Evolutionary conservation across 2,113 vertebrate genomes (phyloP).

Genomic region (Lagopus muta): DNA sequence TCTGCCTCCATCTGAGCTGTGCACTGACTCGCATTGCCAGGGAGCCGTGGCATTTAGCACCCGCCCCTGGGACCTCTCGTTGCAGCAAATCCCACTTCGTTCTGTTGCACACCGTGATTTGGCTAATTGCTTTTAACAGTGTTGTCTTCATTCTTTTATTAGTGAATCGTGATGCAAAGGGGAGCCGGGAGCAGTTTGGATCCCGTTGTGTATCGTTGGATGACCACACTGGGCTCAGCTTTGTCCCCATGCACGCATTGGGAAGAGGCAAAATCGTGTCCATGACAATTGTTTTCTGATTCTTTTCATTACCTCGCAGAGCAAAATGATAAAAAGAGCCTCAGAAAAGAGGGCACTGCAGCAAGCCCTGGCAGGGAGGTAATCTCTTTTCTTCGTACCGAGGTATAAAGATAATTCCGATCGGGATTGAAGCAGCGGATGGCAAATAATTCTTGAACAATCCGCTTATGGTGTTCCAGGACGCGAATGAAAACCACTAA

Average conservation of each 20-base stretch:
- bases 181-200: not conserved
- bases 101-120: not conserved
- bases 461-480: constrained; percentile 76
- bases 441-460: constrained; percentile 77
- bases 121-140: constrained; percentile 44
- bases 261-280: not conserved
- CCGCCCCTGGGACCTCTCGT: not conserved
- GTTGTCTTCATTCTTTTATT: constrained; percentile 6
- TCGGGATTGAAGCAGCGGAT: constrained; percentile 70
- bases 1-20: not conserved
- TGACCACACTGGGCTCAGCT: not conserved
- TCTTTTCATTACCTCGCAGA: not conserved
- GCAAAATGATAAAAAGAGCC: not conserved
- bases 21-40: not conserved
- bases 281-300: not conserved
- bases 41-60: accelerated
- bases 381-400: constrained; percentile 64
- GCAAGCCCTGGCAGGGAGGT: constrained; percentile 46
- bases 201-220: not conserved
- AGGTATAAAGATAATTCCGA: constrained; percentile 74
- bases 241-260: accelerated
- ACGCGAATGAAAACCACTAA: constrained; percentile 78
- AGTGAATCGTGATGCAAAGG: not conserved
- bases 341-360: constrained; percentile 57
- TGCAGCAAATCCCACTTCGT: not conserved